Evolutionary conservation across 2,113 vertebrate species (phyloP).

Genomic region (Gobiocypris rarus): DNA sequence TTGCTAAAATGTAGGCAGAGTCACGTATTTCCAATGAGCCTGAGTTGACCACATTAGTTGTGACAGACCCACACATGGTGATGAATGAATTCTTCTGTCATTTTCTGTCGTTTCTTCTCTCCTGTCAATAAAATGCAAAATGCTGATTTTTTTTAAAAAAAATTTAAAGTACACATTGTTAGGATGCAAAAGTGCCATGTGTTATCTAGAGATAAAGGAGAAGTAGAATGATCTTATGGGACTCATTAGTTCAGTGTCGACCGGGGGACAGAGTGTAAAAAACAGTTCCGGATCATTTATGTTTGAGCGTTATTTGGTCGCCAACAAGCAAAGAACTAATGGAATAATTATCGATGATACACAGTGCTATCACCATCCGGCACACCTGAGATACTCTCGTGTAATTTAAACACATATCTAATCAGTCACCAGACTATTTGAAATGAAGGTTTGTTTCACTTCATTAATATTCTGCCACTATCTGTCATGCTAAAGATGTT

Average conservation of each 20-base stretch:
- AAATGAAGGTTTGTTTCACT: conserved; percentile 57
- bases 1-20: too few relatives aligned
- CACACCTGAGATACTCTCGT: conserved; percentile 56
- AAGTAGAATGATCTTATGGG: background rate
- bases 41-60: too few relatives aligned
- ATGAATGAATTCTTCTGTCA: background rate
- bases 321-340: conserved; percentile 64
- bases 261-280: background rate
- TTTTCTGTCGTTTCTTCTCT: background rate
- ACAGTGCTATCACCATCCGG: conserved; percentile 67
- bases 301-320: conserved; percentile 54
- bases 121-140: background rate
- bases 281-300: conserved; percentile 50
- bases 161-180: background rate
- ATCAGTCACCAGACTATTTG: conserved; percentile 68
- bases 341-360: conserved; percentile 72
- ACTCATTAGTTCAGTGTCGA: background rate
- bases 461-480: conserved; percentile 31
- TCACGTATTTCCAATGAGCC: too few relatives aligned
- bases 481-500: conserved; percentile 51
- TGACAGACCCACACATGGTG: too few relatives aligned
- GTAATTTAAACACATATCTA: conserved; percentile 63
- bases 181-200: conserved; percentile 12
- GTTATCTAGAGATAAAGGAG: conserved; percentile 16
- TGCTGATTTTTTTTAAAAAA: background rate